Base-by-base conservation (phyloP, 2,888 invertebrate genomes). In the Nemapogon koenigi region DNA sequence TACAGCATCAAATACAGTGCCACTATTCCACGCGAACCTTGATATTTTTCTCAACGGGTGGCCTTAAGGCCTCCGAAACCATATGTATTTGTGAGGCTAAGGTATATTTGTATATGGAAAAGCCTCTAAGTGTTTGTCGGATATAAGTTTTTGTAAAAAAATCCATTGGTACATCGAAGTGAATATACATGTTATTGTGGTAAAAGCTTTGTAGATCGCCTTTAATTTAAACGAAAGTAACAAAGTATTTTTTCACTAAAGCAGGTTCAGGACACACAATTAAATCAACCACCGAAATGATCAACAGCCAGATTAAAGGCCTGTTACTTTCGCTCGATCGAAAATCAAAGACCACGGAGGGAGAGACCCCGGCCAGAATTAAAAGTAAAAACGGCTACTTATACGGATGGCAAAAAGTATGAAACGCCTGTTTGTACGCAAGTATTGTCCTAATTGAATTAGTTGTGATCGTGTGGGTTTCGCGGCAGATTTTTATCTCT, bases 291-390 rank as follows among this genome's bases (percentile, higher is more conserved):
- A 47, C 48, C 48, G 13, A 66, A 69, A 65, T 63, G 64, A 69
- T 66, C 67, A 66, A 56, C 60, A 48, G 57, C 16, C 32, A 62
- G 66, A 69, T 70, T 68, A 70, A 57, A 54, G 47, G 50, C 46
- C 58, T 59, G 55, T 54, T 62, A 22, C 57, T 62, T 58, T 53
- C 67, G 69, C 68, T 62, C 63, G 58, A 57, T 59, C 54, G 65
- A 53, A 54, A 56, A 55, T 60, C 62, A 68, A 72, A 62, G 54
- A 57, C 49, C 50, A 51, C 52, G 54, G 56, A 47, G 44, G 45
- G 52, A 55, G 48, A 46, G 41, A 43, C 35, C 41, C 45, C 28
- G 11, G 19, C 15, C 31, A 16, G 16, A 31, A 31, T 16, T 16
- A 31, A 31, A 22, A 26, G 15, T 35, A 26, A 35, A 25, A 27